Evolutionary conservation across 2,113 vertebrate species (phyloP), one percentile per base, ranked within the genome.

Genomic region (Thinocorus orbignyianus): DNA sequence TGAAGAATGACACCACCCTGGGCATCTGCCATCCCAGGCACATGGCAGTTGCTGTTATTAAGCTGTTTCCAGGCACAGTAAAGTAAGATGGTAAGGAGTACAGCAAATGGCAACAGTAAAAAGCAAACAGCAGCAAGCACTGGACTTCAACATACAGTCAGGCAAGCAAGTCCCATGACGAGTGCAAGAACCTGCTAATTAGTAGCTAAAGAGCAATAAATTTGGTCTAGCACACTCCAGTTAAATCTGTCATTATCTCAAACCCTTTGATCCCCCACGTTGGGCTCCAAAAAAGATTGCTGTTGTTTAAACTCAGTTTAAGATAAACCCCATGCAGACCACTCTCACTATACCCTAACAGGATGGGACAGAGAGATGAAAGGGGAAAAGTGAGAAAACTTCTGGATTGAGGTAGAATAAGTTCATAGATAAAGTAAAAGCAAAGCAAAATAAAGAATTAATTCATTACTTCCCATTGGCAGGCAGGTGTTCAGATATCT

Each of bases 211-310:
- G 2, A 68, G 4, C 15, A 37, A 39, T 26, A 68, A 44, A 62
- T 73, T 60, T 73, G 8, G 4, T 44, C 9, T 52, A 42, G 14
- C 7, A 46, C 23, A 28, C 8, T 48, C 28, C 17, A 51, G 3
- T 49, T 22, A 70, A 61, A 85, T 28, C 28, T 57, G 9, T 35
- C 11, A 8, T 30, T 51, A 7, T 17, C 26, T 91, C 9, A 7
- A 79, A 57, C 2, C 1, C 7, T 22, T 42, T 74, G 4, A 86
- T 9, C 7, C 10, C 4, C 22, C 22, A 18, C 1, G 0, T 3
- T 55, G 17, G 3, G 0, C 22, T 90, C 7, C 60, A 73, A 37
- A 72, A 41, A 23, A 11, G 28, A 8, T 7, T 54, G 10, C 24
- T 44, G 6, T 62, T 0, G 2, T 64, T 81, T 49, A 72, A 77